Evolutionary conservation across 2,888 invertebrate species (phyloP), one percentile per base, ranked within the genome.

Genomic region (Anorthoa munda): DNA sequence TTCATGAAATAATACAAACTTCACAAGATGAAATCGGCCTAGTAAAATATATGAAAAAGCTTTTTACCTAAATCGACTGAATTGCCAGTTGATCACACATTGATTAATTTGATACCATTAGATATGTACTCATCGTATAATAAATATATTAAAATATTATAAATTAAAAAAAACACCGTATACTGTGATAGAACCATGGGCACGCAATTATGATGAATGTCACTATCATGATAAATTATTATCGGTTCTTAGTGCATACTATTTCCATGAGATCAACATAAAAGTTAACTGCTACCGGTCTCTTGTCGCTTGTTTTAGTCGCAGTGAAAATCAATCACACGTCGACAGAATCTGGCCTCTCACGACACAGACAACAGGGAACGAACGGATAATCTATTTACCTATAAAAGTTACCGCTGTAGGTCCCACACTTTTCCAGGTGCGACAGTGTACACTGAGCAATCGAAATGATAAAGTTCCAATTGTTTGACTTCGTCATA

Each of bases 381-480:
- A 50, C 23, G 15, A 9, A 18, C n/a, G 2, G 70, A 59, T 23
- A 69, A 74, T 69, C 51, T 51, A 31, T 31, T 74, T 78, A 69
- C n/a, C n/a, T 56, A 17, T 4, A 45, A 17, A 73, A 74, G 58
- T 65, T 79, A 61, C n/a, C 55, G 56, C 17, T 46, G 48, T 31
- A 26, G 45, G 21, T 75, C 21, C 45, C 31, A 46, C 31, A 45
- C 59, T 80, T n/a, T 45, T 50, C 64, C 63, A 80, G 51, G 31
- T 73, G 76, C 55, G 31, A 15, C 21, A 53, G 58, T 61, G 64
- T 58, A 51, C 39, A 50, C 50, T 21, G 51, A 26, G 48, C 53
- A 61, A 75, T 48, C 53, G 39, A 45, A 55, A 81, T 60, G 50
- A 77, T 46, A 50, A 65, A 81, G 60, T 81, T 81, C 26, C 18